Conservation (phyloP, 92 coral and sea anemone species). For the Diadumene lineata region DNA sequence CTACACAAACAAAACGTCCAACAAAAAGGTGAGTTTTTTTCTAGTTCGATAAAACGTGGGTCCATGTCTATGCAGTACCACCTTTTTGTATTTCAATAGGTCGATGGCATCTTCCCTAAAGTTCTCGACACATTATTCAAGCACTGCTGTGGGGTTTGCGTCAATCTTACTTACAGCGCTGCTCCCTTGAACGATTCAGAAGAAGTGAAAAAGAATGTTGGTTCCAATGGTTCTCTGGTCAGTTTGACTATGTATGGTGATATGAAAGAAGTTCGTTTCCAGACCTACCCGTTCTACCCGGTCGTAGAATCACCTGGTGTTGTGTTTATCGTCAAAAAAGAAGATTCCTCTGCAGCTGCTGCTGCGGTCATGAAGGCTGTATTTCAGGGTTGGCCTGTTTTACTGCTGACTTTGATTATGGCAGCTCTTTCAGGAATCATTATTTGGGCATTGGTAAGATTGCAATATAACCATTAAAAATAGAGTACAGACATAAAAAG, state of each 20-base stretch:
- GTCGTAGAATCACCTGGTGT: conserved; percentile 99
- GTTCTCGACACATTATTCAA: conserved; percentile 54
- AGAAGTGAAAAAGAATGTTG: conserved; percentile 85
- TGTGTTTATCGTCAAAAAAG: conserved; percentile 87
- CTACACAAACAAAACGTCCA: conserved; percentile 41
- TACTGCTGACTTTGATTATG: conserved; percentile 91
- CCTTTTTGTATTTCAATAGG: conserved; percentile 20
- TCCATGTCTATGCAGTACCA: background rate
- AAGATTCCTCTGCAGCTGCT: conserved; percentile 93
- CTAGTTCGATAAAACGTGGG: background rate
- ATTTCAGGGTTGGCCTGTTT: conserved; percentile 99
- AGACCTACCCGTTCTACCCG: conserved; percentile 84
- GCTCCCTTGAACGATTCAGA: conserved; percentile 90
- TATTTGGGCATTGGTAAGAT: conserved; percentile 91
- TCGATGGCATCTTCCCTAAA: conserved; percentile 73
- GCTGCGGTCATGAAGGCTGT: conserved; percentile 99
- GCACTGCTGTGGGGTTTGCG: conserved; percentile 74
- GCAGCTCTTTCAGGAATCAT: conserved; percentile 97
- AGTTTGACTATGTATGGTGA: conserved; percentile 96
- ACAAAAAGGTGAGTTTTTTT: background rate
- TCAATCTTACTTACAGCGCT: conserved; percentile 67
- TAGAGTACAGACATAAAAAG: too few relatives aligned
- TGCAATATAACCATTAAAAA: too few relatives aligned
- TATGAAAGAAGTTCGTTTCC: conserved; percentile 91
- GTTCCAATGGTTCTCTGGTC: conserved; percentile 72